These are phyloP conservation scores for Drosophila subpulchrella DNA, from an alignment of 1,140 invertebrate species.

Conservation along the genomic window DNA sequence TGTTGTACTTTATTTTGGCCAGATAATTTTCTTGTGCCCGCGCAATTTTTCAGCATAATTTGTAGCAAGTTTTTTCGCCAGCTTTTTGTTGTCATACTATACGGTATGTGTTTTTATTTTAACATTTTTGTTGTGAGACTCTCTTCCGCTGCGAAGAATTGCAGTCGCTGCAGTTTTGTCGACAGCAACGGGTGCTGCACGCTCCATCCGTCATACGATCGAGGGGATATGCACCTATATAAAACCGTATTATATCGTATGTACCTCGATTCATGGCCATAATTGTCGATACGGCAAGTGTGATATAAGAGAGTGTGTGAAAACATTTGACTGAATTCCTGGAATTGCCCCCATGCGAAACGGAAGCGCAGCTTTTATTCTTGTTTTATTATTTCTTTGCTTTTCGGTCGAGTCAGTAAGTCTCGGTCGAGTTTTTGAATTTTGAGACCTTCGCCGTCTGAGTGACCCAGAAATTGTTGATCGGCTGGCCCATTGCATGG, in stretches of 20 bases:
- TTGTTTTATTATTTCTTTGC: slow-evolving; percentile 13
- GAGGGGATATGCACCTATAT: neutral
- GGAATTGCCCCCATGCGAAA: slow-evolving; percentile 63
- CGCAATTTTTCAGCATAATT: slow-evolving; percentile 76
- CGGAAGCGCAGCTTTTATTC: slow-evolving; percentile 54
- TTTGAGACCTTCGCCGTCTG: slow-evolving; percentile 29
- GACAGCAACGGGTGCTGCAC: slow-evolving; percentile 58
- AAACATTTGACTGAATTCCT: slow-evolving; percentile 69
- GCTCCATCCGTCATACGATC: slow-evolving; percentile 57
- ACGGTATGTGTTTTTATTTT: slow-evolving; percentile 13
- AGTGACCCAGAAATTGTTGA: slow-evolving; percentile 28
- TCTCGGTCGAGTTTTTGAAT: slow-evolving; percentile 33
- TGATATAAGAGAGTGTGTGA: slow-evolving; percentile 65
- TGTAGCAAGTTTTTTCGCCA: slow-evolving; percentile 32
- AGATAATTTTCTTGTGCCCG: slow-evolving; percentile 50
- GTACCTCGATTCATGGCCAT: slow-evolving; percentile 59
- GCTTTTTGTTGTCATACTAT: slow-evolving; percentile 16
- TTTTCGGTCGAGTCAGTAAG: slow-evolving; percentile 58
- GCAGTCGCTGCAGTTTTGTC: slow-evolving; percentile 72
- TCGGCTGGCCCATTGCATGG: neutral
- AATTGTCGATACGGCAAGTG: slow-evolving; percentile 58
- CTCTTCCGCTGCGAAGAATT: slow-evolving; percentile 55
- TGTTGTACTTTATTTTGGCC: slow-evolving; percentile 48
- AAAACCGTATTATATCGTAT: neutral
- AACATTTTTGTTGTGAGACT: slow-evolving; percentile 12